Evolutionary conservation across 2,797 vertebrate species (phyloP).

Genomic region (Gouania willdenowi): DNA sequence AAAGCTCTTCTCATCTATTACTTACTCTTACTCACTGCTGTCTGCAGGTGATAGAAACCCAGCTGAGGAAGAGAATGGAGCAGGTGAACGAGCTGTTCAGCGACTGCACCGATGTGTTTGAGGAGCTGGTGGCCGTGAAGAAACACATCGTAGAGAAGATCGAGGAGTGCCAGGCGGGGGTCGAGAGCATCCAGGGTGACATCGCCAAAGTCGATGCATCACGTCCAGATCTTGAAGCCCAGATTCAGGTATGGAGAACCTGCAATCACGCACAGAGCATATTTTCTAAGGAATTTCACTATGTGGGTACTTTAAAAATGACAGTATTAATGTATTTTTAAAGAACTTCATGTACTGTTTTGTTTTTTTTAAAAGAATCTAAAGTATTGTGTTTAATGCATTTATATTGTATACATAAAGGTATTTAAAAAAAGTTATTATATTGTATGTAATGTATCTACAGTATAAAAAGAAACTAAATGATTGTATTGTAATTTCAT

Average conservation of each 20-base stretch:
- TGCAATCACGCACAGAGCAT: not conserved
- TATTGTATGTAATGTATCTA: no score
- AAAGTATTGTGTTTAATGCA: no score
- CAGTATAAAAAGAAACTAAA: no score
- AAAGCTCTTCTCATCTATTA: no score
- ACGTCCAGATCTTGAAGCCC: slow-evolving; percentile 28
- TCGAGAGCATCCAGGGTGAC: slow-evolving; percentile 57
- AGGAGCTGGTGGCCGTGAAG: slow-evolving; percentile 71
- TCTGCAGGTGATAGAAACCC: slow-evolving; percentile 73
- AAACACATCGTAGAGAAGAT: slow-evolving; percentile 68
- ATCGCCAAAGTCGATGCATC: slow-evolving; percentile 40
- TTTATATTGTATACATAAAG: no score
- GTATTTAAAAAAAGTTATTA: no score
- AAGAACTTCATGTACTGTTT: no score
- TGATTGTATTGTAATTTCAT: no score
- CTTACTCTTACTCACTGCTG: not conserved
- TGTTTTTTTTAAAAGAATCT: no score
- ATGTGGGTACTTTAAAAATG: no score
- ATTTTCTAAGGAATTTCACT: no score
- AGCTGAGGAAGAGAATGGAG: slow-evolving; percentile 74
- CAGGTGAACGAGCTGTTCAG: slow-evolving; percentile 77
- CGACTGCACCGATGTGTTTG: slow-evolving; percentile 72
- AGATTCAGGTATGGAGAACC: slow-evolving; percentile 61
- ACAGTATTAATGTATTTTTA: no score
- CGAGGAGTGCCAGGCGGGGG: slow-evolving; percentile 45